Conservation (phyloP, 2,797 vertebrate species). For the Arrhamphus sclerolepis region DNA sequence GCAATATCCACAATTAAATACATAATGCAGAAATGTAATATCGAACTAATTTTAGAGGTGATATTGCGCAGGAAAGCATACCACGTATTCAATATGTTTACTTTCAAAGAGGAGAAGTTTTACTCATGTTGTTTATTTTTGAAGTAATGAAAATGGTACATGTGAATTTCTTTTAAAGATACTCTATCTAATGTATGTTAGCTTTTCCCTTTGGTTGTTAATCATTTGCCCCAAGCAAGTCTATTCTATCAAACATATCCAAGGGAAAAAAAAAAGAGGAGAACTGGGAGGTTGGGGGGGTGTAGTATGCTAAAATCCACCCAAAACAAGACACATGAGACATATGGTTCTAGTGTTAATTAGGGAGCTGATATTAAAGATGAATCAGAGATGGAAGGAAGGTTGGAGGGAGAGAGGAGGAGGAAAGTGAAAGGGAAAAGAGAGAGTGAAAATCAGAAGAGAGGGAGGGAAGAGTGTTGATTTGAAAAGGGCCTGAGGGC, state of each 20-base stretch:
- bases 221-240: constrained; percentile 70
- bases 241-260: constrained; percentile 54
- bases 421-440: constrained; percentile 34
- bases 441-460: constrained; percentile 46
- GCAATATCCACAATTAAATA: constrained; percentile 38
- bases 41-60: constrained; percentile 29
- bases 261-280: constrained; percentile 40
- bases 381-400: constrained; percentile 76
- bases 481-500: constrained; percentile 74
- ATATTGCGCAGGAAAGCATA: constrained; percentile 4
- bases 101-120: constrained; percentile 17
- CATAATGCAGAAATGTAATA: constrained; percentile 12
- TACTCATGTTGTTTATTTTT: constrained; percentile 21
- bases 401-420: constrained; percentile 48
- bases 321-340: constrained; percentile 77
- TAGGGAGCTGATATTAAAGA: constrained; percentile 79
- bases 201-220: constrained; percentile 68
- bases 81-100: background rate
- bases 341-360: constrained; percentile 73
- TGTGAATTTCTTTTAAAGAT: constrained; percentile 60
- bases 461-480: constrained; percentile 64
- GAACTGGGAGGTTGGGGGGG: constrained; percentile 48
- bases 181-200: constrained; percentile 45
- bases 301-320: constrained; percentile 68
- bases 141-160: constrained; percentile 10